A percentile compares a stretch with the other conserved stretches of the same genome.
Conservation (phyloP, 2,888 invertebrate species). For the Aphidoletes aphidimyza region DNA sequence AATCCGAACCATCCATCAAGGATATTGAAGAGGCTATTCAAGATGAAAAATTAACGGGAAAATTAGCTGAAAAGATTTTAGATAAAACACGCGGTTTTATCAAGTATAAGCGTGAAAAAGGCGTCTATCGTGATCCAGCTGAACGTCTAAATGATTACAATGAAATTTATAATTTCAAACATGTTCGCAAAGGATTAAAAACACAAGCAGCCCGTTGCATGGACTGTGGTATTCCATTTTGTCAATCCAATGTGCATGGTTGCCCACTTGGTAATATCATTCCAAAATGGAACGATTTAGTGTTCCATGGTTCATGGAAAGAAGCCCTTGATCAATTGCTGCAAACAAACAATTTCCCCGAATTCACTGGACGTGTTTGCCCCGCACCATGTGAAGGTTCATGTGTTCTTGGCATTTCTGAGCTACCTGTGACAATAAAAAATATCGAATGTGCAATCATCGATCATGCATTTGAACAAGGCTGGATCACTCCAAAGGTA, state of each 20-base stretch:
- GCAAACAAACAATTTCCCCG: conserved; percentile 99
- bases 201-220: conserved; percentile 95
- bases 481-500: conserved; percentile 88
- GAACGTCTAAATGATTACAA: conserved; percentile 94
- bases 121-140: conserved; percentile 85
- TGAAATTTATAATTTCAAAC: conserved; percentile 90
- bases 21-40: conserved; percentile 92
- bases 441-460: conserved; percentile 99
- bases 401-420: conserved; percentile 94
- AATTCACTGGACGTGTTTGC: conserved; percentile 92
- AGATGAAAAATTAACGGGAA: conserved; percentile 80
- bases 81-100: conserved; percentile 93
- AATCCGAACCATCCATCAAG: conserved; percentile 69
- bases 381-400: conserved; percentile 99
- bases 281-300: conserved; percentile 98
- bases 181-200: conserved; percentile 88
- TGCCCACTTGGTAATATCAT: conserved; percentile 98
- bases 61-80: conserved; percentile 81
- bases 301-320: conserved; percentile 94
- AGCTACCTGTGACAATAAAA: conserved; percentile 97
- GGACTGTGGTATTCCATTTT: conserved; percentile 99
- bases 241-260: conserved; percentile 90
- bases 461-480: conserved; percentile 96
- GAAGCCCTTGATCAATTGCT: conserved; percentile 91
- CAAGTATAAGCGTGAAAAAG: conserved; percentile 91